A percentile compares a stretch with the other conserved stretches of the same genome.
These are phyloP conservation scores for Agrochola lychnidis DNA, from an alignment of 2,888 invertebrate genomes.

Conservation along the genomic window DNA sequence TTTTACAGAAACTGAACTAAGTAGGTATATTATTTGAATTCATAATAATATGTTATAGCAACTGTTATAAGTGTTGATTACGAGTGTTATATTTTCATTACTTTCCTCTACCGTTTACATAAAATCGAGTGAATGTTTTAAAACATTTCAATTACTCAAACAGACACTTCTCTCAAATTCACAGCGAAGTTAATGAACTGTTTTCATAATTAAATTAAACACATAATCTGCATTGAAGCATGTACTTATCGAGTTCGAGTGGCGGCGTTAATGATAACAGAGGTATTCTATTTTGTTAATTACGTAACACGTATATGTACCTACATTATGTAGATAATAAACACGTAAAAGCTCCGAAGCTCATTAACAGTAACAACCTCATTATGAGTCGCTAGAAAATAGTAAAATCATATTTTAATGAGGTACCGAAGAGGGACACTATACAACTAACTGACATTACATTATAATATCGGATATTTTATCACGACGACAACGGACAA, in stretches of 20 bases:
- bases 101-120: background rate
- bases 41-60: background rate
- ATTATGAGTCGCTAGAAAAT: slow-evolving; percentile 36
- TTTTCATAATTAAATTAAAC: slow-evolving; percentile 44
- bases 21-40: background rate
- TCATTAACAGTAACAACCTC: slow-evolving; percentile 38
- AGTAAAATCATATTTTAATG: slow-evolving; percentile 51
- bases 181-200: slow-evolving; percentile 18
- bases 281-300: slow-evolving; percentile 32
- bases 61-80: background rate
- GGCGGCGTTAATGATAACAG: slow-evolving; percentile 35
- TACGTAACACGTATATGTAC: slow-evolving; percentile 24
- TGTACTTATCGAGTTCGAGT: slow-evolving; percentile 21
- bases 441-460: background rate
- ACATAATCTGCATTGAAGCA: slow-evolving; percentile 19
- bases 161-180: background rate
- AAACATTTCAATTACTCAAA: background rate
- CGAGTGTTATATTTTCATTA: background rate
- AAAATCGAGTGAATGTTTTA: background rate
- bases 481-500: background rate
- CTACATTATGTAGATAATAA: slow-evolving; percentile 24
- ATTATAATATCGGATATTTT: slow-evolving; percentile 2
- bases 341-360: slow-evolving; percentile 22
- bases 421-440: slow-evolving; percentile 8
- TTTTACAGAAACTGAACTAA: background rate